Base-by-base conservation (phyloP, 2,888 invertebrate species). In the Sabellastarte sp. region DNA sequence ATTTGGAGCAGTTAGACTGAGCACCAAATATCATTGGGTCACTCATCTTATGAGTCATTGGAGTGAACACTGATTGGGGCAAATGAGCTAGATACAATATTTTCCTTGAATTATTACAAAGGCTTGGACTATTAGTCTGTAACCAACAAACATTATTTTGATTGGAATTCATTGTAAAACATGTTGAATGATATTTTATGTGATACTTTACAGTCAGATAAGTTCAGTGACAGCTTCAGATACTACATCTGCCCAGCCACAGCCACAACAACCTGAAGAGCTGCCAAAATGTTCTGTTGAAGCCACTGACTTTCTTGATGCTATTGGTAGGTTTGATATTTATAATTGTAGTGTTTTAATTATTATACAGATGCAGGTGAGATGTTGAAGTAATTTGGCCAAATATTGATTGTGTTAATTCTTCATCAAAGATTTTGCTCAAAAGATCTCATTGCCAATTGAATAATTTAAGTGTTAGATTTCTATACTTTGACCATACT, bases 211-310 rank as follows among this genome's bases (percentile, higher is more conserved):
- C 41, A 41, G 41, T 41, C 41, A 41, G 41, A 10, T 41, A 20
- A 53, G 53, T 53, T 53, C 53, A n/a, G 20, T 53, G 53, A 53
- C 53, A 5, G 26, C 53, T 53, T 53, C 53, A 26, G 53, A 53
- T 10, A 53, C 53, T 15, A 10, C 53, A 10, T 20, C 53, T 5
- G 24, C 4, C 26, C 26, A n/a, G 20, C 28, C 28, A n/a, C 53
- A 53, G 53, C 53, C 20, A 53, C 4, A 5, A 5, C 20, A 10
- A n/a, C 24, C 24, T 26, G 53, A 53, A 5, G 24, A 15, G 5
- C 26, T 53, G 24, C 53, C 53, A 10, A 26, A 24, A 24, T 10
- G 15, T 53, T 20, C 20, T 53, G 5, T 5, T n/a, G 53, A 53
- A 26, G 53, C 53, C 5, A 5, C 24, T 26, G 53, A 53, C 24